Evolutionary conservation across 2,888 invertebrate species (phyloP).

Genomic region (Orthonychiurus folsomi): DNA sequence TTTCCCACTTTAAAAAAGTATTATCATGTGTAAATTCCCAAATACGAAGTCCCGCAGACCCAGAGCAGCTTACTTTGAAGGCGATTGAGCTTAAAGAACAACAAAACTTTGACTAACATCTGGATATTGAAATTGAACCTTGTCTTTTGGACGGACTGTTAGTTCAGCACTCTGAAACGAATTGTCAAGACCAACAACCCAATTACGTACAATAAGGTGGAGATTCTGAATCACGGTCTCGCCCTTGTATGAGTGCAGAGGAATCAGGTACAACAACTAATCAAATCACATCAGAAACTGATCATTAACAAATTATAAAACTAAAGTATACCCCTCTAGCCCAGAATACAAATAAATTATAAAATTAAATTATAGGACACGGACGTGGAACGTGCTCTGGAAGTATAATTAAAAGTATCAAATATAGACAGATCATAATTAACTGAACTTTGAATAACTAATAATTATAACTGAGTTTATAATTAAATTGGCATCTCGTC

Average conservation of each 20-base stretch:
- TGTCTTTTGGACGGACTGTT: slow-evolving; percentile 29
- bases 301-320: background rate
- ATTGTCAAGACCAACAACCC: slow-evolving; percentile 23
- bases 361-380: slow-evolving; percentile 14
- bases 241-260: slow-evolving; percentile 39
- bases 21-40: no score
- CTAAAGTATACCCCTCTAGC: background rate
- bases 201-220: slow-evolving; percentile 39
- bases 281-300: slow-evolving; percentile 3
- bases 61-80: background rate
- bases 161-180: slow-evolving; percentile 23
- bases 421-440: no score
- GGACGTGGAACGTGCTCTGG: background rate
- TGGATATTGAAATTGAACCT: slow-evolving; percentile 23
- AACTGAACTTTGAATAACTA: no score
- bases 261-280: slow-evolving; percentile 41
- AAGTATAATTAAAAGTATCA: no score
- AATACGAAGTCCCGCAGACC: background rate
- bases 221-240: slow-evolving; percentile 37
- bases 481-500: no score
- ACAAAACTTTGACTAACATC: slow-evolving; percentile 1
- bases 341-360: slow-evolving; percentile 10
- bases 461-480: no score
- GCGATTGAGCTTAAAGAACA: slow-evolving; percentile 1
- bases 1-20: no score